phyloP scores from a whole-genome alignment of 2,888 invertebrate genomes.

The Phaedon cochleariae region DNA sequence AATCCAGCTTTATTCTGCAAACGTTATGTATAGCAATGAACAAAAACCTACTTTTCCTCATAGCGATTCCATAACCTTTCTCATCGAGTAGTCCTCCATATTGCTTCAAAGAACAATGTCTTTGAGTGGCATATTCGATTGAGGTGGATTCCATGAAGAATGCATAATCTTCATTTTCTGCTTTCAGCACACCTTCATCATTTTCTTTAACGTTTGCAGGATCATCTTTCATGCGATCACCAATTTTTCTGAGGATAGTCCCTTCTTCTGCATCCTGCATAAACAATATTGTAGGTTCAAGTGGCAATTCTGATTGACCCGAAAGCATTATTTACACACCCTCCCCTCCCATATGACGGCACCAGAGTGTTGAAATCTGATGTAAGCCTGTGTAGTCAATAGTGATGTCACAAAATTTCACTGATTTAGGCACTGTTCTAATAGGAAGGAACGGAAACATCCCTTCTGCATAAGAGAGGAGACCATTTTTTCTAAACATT shows the following conservation, averaged over 20 bases:
- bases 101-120: slow-evolving; percentile 48
- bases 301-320: not conserved
- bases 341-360: too few species aligned
- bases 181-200: slow-evolving; percentile 40
- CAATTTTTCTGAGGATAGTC: slow-evolving; percentile 32
- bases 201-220: slow-evolving; percentile 42
- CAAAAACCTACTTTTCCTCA: slow-evolving; percentile 50
- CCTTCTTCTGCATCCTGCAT: slow-evolving; percentile 33
- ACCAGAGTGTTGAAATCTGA: too few species aligned
- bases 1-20: too few species aligned
- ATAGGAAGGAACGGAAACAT: too few species aligned
- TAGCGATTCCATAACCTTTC: slow-evolving; percentile 55
- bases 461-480: too few species aligned
- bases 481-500: too few species aligned
- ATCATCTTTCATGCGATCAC: slow-evolving; percentile 38
- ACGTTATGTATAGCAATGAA: too few species aligned
- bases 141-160: slow-evolving; percentile 55
- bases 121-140: slow-evolving; percentile 51
- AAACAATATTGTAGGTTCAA: not conserved
- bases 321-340: too few species aligned
- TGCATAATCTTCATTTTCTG: slow-evolving; percentile 44
- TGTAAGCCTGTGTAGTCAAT: too few species aligned
- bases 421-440: too few species aligned
- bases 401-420: too few species aligned
- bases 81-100: slow-evolving; percentile 51